Conservation (phyloP, 2,797 vertebrate genomes). For the Eulemur rubriventer region DNA sequence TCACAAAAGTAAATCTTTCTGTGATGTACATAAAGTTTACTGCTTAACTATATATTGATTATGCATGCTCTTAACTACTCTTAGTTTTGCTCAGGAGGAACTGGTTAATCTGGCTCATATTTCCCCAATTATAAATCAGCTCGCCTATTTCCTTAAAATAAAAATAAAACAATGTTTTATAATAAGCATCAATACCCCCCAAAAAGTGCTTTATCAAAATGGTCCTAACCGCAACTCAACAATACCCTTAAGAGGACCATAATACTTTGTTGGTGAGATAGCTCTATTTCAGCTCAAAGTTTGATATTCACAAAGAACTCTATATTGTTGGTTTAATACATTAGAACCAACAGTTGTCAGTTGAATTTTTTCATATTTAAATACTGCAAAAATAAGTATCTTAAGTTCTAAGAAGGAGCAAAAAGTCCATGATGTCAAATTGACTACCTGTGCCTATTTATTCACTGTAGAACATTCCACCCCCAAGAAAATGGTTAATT, state of each 20-base stretch:
- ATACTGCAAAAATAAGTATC: not conserved
- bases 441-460: not conserved
- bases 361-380: constrained; percentile 38
- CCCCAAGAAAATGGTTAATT: not conserved
- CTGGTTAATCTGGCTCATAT: constrained; percentile 21
- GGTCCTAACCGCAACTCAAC: not conserved
- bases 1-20: constrained; percentile 30
- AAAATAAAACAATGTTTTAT: constrained; percentile 48
- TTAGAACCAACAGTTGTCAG: constrained; percentile 26
- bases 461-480: not conserved
- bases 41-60: not conserved
- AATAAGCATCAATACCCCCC: not conserved
- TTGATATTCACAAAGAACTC: not conserved
- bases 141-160: constrained; percentile 47
- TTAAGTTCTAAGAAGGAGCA: not conserved
- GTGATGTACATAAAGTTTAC: constrained; percentile 3
- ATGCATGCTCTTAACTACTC: not conserved
- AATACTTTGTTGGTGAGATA: not conserved
- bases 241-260: not conserved
- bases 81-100: constrained; percentile 5
- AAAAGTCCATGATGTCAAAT: not conserved
- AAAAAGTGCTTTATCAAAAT: constrained; percentile 22
- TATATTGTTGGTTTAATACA: not conserved
- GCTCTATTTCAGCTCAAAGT: not conserved
- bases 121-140: not conserved